Evolutionary conservation across 2,888 invertebrate species (phyloP).

Genomic region (Apamea epomidion): DNA sequence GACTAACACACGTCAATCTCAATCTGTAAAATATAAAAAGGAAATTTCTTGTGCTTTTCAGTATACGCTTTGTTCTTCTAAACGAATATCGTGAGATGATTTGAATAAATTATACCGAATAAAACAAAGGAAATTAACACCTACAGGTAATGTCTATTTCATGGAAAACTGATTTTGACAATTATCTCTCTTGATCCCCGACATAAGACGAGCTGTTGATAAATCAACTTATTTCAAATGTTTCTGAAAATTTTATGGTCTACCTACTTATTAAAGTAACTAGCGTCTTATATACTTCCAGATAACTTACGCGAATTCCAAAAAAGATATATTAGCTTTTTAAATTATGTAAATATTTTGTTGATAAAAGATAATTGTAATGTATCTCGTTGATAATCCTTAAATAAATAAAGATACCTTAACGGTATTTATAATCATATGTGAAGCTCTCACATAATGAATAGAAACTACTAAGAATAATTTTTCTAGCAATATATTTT

Average conservation of each 20-base stretch:
- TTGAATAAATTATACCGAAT: conserved; percentile 19
- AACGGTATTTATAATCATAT: background rate
- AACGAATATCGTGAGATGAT: conserved; percentile 15
- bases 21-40: conserved; percentile 67
- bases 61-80: conserved; percentile 27
- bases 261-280: background rate
- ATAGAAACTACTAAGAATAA: background rate
- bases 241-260: background rate
- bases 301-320: background rate
- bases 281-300: background rate
- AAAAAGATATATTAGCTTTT: background rate
- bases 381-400: too few species aligned
- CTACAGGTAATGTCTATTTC: background rate
- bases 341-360: too few species aligned
- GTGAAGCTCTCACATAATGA: background rate
- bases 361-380: too few species aligned
- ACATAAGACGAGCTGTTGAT: background rate
- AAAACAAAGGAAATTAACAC: background rate
- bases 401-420: too few species aligned
- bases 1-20: conserved; percentile 75
- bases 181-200: background rate
- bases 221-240: background rate
- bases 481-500: conserved; percentile 1
- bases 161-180: background rate
- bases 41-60: conserved; percentile 48